Evolutionary conservation across 2,888 invertebrate genomes (phyloP), one percentile per base, ranked within the genome.

Genomic region (Sussaba pulchella): DNA sequence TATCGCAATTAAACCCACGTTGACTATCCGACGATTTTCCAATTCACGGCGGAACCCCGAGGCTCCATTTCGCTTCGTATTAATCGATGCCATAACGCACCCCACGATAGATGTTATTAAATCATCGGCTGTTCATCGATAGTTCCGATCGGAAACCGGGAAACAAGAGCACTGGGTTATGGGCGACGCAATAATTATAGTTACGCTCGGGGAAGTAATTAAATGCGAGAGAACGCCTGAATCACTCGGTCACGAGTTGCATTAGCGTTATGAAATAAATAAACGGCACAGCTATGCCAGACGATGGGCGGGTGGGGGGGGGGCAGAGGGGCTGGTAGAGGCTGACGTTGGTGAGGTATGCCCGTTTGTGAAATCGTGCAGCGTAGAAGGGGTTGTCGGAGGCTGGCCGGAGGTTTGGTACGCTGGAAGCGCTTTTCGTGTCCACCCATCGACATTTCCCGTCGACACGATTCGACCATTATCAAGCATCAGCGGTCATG

Each of bases 261-360:
- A 73, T 78, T 78, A 73, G 61, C 72, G 45, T 63, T 50, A 39
- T 52, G 63, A 43, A 78, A 67, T 69, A 45, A 73, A 73, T 78
- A 43, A 66, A 73, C 52, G 72, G 24, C 26, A 2, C 26, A 43
- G 10, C 26, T 19, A 6, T 2, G 6, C 6, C 6, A 6, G 4
- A 6, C 2, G 31, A 5, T 2, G 6, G 31, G 31, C 4, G 6
- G 2, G 31, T 31, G 31, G 6, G 6, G 31, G 31, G 31, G 31
- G 19, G 17, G 26, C 2, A 9, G 6, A 17, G 17, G 8, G 57
- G 47, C n/a, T n/a, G n/a, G n/a, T n/a, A n/a, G n/a, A n/a, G n/a
- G n/a, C n/a, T n/a, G 59, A 36, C 17, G 19, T 14, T 52, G 10
- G 52, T 0, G 21, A n/a, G n/a, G 24, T 50, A 50, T 24, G 41